Percentiles rank a stretch among this genome's conserved stretches.
These are phyloP conservation scores for Heliconius melpomene DNA, from an alignment of 1,140 invertebrate genomes.

Conservation along the genomic window DNA sequence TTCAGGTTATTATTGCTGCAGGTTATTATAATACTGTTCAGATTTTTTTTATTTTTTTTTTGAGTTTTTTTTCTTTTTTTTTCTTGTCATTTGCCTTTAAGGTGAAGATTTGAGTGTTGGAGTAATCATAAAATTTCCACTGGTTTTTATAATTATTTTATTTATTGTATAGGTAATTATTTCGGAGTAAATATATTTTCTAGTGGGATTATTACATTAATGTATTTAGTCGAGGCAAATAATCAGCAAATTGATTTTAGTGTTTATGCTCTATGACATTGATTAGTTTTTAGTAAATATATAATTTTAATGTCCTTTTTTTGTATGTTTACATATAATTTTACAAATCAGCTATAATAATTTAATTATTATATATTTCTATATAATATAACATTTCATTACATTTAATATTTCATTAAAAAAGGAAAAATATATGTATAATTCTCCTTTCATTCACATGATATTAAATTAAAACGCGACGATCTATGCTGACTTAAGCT, in stretches of 20 bases:
- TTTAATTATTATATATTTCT: too few species aligned
- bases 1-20: not conserved
- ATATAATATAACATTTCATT: too few species aligned
- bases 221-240: too few species aligned
- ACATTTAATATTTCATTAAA: not conserved
- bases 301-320: too few species aligned
- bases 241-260: too few species aligned
- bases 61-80: not conserved
- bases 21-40: not conserved
- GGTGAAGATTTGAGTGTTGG: not conserved
- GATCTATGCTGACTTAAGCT: conserved; percentile 1
- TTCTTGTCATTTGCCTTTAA: not conserved
- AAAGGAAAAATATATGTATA: not conserved
- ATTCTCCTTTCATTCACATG: not conserved
- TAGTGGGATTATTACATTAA: too few species aligned
- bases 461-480: conserved; percentile 17
- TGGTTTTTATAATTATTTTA: not conserved
- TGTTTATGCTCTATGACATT: too few species aligned
- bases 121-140: not conserved
- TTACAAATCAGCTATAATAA: too few species aligned
- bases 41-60: not conserved
- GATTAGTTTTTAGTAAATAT: too few species aligned
- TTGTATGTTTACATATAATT: too few species aligned
- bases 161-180: not conserved
- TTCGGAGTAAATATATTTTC: too few species aligned